Conservation (phyloP, 1,140 invertebrate species). For the Asobara japonica region DNA sequence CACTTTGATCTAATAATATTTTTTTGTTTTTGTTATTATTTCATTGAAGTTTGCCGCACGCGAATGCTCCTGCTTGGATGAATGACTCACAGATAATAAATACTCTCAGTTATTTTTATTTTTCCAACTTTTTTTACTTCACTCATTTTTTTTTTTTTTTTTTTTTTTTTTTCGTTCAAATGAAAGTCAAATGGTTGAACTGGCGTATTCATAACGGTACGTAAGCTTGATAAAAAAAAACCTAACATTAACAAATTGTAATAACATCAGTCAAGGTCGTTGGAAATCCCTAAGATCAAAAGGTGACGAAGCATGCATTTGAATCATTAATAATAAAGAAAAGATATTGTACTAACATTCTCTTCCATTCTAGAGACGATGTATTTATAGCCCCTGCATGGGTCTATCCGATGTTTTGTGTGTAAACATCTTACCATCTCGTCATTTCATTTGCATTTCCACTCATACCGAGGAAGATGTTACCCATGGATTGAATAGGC, state of each 20-base stretch:
- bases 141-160: constrained; percentile 8
- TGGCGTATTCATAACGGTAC: constrained; percentile 24
- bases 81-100: not conserved
- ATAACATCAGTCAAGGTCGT: not conserved
- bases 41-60: constrained; percentile 31
- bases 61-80: constrained; percentile 21
- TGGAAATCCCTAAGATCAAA: not conserved
- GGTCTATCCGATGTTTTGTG: constrained; percentile 3
- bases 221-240: constrained; percentile 30
- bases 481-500: not conserved
- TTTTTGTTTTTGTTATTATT: constrained; percentile 35
- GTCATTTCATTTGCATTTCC: constrained; percentile 29
- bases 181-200: constrained; percentile 22
- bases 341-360: not conserved
- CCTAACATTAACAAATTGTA: not conserved
- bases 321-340: not conserved
- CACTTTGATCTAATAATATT: constrained; percentile 29
- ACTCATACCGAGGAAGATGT: constrained; percentile 1
- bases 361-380: not conserved
- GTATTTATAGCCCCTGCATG: constrained; percentile 5
- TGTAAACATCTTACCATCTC: constrained; percentile 11
- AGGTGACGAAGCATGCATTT: not conserved
- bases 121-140: not conserved
- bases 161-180: no score
- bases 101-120: not conserved